Evolutionary conservation across 1,140 invertebrate species (phyloP).

Genomic region (Drosophila busckii): DNA sequence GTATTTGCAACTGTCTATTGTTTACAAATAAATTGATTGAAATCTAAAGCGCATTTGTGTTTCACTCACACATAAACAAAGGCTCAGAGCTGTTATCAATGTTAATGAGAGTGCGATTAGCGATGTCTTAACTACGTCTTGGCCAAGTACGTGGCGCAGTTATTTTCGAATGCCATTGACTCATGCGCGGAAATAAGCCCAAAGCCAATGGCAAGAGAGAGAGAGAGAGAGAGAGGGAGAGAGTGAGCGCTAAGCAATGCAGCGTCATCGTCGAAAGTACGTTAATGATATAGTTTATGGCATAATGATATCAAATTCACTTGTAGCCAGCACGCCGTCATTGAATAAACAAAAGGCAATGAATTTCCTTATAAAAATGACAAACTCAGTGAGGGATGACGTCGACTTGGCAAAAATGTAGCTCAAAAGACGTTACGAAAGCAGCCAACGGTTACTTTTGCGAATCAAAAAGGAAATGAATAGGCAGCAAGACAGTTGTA

Average conservation of each 20-base stretch:
- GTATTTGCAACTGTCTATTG: no score
- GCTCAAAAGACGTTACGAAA: no score
- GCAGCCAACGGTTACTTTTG: slow-evolving; percentile 47
- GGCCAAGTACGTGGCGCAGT: slow-evolving; percentile 25
- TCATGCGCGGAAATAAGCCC: slow-evolving; percentile 47
- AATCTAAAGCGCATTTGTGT: no score
- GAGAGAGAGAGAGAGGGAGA: neutral
- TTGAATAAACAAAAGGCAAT: no score
- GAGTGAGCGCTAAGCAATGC: neutral
- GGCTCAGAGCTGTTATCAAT: slow-evolving; percentile 12
- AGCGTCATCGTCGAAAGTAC: no score
- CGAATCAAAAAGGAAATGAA: neutral
- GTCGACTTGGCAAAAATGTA: neutral
- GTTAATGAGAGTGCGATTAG: no score
- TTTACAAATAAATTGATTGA: no score
- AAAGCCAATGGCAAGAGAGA: slow-evolving; percentile 27
- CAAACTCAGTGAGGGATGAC: slow-evolving; percentile 18
- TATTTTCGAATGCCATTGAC: slow-evolving; percentile 44
- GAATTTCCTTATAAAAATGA: slow-evolving; percentile 26
- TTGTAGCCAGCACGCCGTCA: slow-evolving; percentile 23
- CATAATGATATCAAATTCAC: slow-evolving; percentile 41
- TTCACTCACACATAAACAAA: neutral
- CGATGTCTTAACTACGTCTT: no score
- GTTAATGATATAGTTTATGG: no score
- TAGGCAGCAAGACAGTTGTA: slow-evolving; percentile 16